A percentile compares a stretch with the other conserved stretches of the same genome.
Evolutionary conservation across 2,797 vertebrate species (phyloP).

Genomic region (Novumbra hubbsi): DNA sequence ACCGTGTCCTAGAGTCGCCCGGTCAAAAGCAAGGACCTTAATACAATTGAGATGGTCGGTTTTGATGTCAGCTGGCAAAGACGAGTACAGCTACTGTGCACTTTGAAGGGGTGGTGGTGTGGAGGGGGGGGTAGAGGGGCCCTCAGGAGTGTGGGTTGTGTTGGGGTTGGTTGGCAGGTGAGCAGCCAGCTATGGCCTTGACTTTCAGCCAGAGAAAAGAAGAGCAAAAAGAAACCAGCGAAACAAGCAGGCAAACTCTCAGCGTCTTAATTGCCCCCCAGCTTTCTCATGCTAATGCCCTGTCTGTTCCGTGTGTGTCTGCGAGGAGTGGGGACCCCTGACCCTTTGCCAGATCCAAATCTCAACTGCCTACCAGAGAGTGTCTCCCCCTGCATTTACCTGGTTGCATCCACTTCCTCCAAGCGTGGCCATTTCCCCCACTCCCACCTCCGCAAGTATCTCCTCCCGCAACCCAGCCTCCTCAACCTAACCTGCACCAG

Average conservation of each 20-base stretch:
- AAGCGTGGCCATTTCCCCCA: too few species aligned
- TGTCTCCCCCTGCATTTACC: slow-evolving; percentile 5
- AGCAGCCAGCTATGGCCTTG: slow-evolving; percentile 34
- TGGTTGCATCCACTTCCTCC: too few species aligned
- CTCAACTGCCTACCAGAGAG: slow-evolving; percentile 24
- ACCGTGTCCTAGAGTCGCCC: too few species aligned
- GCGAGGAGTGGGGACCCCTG: slow-evolving; percentile 1
- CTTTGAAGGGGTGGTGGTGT: slow-evolving; percentile 14
- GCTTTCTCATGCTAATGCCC: slow-evolving; percentile 68
- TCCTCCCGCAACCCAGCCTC: too few species aligned
- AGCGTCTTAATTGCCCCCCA: slow-evolving; percentile 69
- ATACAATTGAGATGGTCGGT: slow-evolving; percentile 1
- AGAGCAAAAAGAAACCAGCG: slow-evolving; percentile 46
- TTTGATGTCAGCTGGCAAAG: slow-evolving; percentile 25
- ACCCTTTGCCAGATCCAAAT: slow-evolving; percentile 49
- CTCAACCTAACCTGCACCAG: too few species aligned
- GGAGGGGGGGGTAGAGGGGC: neutral
- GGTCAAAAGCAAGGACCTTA: too few species aligned
- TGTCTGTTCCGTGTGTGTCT: slow-evolving; percentile 23
- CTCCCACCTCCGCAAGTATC: too few species aligned
- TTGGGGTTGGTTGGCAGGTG: slow-evolving; percentile 9
- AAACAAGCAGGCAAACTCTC: slow-evolving; percentile 56
- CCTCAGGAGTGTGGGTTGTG: slow-evolving; percentile 17
- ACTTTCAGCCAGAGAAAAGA: slow-evolving; percentile 44
- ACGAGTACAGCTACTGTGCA: neutral